Evolutionary conservation across 2,113 vertebrate genomes (phyloP).

Genomic region (Laticauda colubrina): DNA sequence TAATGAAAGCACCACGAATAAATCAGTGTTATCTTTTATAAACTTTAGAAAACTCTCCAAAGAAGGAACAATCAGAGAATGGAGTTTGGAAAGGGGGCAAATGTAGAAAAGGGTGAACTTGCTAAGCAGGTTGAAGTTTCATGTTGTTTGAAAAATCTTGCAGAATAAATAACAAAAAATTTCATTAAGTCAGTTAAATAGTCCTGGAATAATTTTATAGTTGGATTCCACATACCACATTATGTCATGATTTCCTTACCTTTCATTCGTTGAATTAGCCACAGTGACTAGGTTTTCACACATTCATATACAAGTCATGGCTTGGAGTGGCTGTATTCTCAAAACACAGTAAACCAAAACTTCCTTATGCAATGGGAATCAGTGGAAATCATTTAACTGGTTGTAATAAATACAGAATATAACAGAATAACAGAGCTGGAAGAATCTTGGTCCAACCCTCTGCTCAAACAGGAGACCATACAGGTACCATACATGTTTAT

Average conservation of each 20-base stretch:
- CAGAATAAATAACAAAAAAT: slow-evolving; percentile 24
- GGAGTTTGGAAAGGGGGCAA: neutral
- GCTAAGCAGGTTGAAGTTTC: neutral
- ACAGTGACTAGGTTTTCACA: neutral
- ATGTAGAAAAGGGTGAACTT: slow-evolving; percentile 18
- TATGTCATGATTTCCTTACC: neutral
- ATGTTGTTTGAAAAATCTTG: slow-evolving; percentile 14
- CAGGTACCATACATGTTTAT: neutral
- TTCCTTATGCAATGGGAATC: neutral
- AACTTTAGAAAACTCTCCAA: slow-evolving; percentile 67
- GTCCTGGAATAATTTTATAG: neutral
- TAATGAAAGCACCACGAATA: slow-evolving; percentile 78
- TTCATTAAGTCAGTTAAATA: slow-evolving; percentile 28
- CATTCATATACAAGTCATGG: neutral
- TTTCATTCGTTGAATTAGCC: neutral
- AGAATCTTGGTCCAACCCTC: neutral
- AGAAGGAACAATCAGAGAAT: neutral
- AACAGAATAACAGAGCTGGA: neutral
- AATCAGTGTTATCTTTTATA: slow-evolving; percentile 76
- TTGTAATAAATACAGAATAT: neutral
- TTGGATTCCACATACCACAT: neutral
- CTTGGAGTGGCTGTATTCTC: neutral
- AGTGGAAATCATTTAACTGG: neutral
- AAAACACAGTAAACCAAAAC: neutral
- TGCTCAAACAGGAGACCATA: neutral